phyloP scores from a whole-genome alignment of 2,888 invertebrate species.

The Drosophila meridionalis region DNA sequence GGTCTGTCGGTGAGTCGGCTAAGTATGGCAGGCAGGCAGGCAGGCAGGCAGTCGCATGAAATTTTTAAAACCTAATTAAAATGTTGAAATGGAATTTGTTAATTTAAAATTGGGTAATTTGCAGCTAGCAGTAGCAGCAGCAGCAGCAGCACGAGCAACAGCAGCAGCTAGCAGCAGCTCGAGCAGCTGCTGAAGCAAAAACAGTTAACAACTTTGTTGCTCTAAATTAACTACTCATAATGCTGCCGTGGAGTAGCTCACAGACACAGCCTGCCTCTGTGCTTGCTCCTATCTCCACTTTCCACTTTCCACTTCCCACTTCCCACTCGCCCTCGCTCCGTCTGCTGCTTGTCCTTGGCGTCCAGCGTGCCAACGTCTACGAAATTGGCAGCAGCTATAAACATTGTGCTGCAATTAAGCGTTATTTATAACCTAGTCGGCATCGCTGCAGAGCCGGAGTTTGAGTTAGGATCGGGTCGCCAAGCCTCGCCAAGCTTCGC shows the following conservation, averaged over 20 bases:
- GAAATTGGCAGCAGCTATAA: conserved; percentile 71
- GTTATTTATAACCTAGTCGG: conserved; percentile 80
- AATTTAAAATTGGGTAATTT: conserved; percentile 81
- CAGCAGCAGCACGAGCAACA: conserved; percentile 7
- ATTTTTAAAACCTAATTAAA: conserved; percentile 82
- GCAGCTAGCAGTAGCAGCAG: conserved; percentile 45
- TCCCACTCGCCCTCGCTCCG: too few species aligned
- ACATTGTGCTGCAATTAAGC: conserved; percentile 81
- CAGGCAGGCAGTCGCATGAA: conserved; percentile 66
- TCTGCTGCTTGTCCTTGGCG: conserved; percentile 13
- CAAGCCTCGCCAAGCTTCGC: conserved; percentile 6
- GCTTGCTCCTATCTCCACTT: not conserved
- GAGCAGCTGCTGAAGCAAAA: conserved; percentile 49
- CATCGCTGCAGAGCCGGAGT: conserved; percentile 19
- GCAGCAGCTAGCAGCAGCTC: conserved; percentile 4
- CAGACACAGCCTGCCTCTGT: not conserved
- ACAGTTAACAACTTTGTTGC: conserved; percentile 77
- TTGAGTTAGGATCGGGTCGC: conserved; percentile 31
- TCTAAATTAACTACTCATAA: conserved; percentile 81
- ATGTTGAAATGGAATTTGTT: conserved; percentile 82
- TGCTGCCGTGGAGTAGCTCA: conserved; percentile 48
- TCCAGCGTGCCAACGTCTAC: conserved; percentile 44
- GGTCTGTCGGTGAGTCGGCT: conserved; percentile 28
- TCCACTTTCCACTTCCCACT: too few species aligned
- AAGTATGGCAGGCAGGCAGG: conserved; percentile 53